A percentile compares a stretch with the other conserved stretches of the same genome.
These are phyloP conservation scores for Noctua janthina DNA, from an alignment of 2,888 invertebrate species.

Conservation along the genomic window DNA sequence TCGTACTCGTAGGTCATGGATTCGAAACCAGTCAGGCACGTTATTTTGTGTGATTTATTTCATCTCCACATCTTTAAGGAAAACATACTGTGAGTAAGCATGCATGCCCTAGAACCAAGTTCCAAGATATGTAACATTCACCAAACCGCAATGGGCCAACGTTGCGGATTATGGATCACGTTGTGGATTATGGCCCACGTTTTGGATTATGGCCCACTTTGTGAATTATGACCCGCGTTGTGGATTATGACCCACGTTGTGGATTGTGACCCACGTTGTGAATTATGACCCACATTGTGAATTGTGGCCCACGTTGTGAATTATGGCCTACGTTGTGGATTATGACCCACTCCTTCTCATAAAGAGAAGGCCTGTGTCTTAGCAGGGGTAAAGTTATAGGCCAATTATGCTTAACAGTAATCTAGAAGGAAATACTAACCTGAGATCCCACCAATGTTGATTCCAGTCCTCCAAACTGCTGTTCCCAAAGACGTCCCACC, in stretches of 20 bases:
- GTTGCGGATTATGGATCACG: too few relatives aligned
- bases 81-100: neutral
- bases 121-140: neutral
- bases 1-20: slow-evolving; percentile 1
- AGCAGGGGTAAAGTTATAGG: neutral
- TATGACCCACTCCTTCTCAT: neutral
- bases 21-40: neutral
- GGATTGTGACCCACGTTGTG: too few relatives aligned
- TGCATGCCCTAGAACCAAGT: neutral
- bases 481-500: slow-evolving; percentile 86
- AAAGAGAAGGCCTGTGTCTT: neutral
- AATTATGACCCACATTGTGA: too few relatives aligned
- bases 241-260: too few relatives aligned
- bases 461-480: slow-evolving; percentile 83
- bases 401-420: too few relatives aligned
- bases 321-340: too few relatives aligned
- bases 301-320: too few relatives aligned
- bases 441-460: slow-evolving; percentile 86
- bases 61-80: neutral
- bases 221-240: too few relatives aligned
- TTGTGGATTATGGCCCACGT: too few relatives aligned
- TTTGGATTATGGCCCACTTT: too few relatives aligned
- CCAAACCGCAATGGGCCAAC: neutral
- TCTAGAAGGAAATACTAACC: slow-evolving; percentile 69
- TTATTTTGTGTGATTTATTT: neutral